Base-by-base conservation (phyloP, 2,113 vertebrate genomes). In the Ptilonorhynchus violaceus region DNA sequence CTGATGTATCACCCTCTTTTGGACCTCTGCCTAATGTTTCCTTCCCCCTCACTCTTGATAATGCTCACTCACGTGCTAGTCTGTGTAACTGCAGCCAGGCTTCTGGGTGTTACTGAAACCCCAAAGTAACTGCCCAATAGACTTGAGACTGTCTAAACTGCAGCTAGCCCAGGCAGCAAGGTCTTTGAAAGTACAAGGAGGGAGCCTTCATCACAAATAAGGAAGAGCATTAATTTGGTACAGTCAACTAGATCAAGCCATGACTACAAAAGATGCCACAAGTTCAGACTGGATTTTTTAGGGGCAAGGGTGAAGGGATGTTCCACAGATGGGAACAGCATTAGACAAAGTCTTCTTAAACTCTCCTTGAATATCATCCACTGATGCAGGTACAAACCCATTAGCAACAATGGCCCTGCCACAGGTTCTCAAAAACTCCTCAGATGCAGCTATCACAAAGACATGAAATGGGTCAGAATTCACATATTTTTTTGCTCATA, bases 1-100 rank as follows among this genome's bases (percentile, higher is more conserved):
- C 47, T 86, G 85, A 27, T 59, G 28, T 80, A 93, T 77, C 94
- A 93, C 70, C 67, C 82, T 86, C 63, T 64, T 42, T 77, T 96
- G 92, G 92, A 88, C 46, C 41, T 92, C 79, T 95, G 91, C 91
- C 95, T 86, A 50, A 93, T 39, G 14, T 53, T 58, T 88, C 75
- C 91, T 90, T 89, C 70, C 27, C 85, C 83, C 85, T 95, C 88
- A 88, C 85, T 93, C 89, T 44, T 88, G 59, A 60, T 80, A 93
- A 92, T 28, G 52, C 33, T 94, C 90, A 73, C 85, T 90, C 88
- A 63, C 17, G 37, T 41, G 69, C 52, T 60, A 28, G 76, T 30
- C 56, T 92, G 67, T 92, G 73, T 75, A 72, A 67, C 21, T 72
- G 77, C 56, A 89, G 77, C 46, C 60, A 56, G 60, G 44, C 53